Percentiles rank a stretch among this genome's conserved stretches.
phyloP scores from a whole-genome alignment of 92 coral and sea anemone genomes.

The Plumapathes pennacea region DNA sequence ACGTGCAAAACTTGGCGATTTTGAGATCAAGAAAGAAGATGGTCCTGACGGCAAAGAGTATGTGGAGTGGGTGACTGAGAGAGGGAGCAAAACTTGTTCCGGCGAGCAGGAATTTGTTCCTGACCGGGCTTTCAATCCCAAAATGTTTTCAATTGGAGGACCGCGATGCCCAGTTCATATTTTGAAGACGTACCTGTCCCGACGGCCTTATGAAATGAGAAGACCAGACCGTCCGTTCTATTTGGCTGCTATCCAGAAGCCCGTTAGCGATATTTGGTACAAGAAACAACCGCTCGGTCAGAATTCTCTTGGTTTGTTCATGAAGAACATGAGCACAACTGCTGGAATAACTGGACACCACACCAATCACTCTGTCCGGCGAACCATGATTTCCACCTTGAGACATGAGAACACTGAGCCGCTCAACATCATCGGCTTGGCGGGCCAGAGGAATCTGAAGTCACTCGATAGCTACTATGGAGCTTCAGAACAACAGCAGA shows the following conservation, averaged over 20 bases:
- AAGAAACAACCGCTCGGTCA: no score
- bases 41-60: slow-evolving; percentile 26
- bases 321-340: slow-evolving; percentile 10
- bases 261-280: no score
- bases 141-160: slow-evolving; percentile 29
- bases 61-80: slow-evolving; percentile 21
- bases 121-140: slow-evolving; percentile 30
- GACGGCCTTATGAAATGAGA: no score
- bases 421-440: slow-evolving; percentile 23
- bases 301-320: slow-evolving; percentile 9
- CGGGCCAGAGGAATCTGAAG: slow-evolving; percentile 44
- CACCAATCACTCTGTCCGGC: slow-evolving; percentile 38
- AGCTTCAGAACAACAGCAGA: slow-evolving; percentile 26
- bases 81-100: slow-evolving; percentile 43
- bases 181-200: slow-evolving; percentile 8
- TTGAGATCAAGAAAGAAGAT: slow-evolving; percentile 18
- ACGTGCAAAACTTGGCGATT: slow-evolving; percentile 18
- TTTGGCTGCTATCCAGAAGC: no score
- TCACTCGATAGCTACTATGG: slow-evolving; percentile 30
- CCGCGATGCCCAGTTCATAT: slow-evolving; percentile 22
- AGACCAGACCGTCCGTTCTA: no score
- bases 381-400: slow-evolving; percentile 25
- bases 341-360: slow-evolving; percentile 2
- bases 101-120: slow-evolving; percentile 37
- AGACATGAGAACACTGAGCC: slow-evolving; percentile 29